Base-by-base conservation (phyloP, 2,888 invertebrate genomes). In the Eupithecia subumbrata region DNA sequence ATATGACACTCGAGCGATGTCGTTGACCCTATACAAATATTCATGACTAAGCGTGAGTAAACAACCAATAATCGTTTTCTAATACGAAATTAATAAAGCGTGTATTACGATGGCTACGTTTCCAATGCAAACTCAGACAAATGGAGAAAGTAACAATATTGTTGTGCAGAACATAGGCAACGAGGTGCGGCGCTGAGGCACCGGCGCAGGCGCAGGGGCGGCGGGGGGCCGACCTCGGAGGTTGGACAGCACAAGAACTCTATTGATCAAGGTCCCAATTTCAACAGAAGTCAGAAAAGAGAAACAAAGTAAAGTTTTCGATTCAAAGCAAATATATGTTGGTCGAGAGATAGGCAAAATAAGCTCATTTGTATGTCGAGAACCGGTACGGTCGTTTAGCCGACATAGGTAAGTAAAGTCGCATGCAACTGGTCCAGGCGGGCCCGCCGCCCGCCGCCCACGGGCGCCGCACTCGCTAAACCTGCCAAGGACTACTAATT, bases 401-500 rank as follows among this genome's bases (percentile, higher is more conserved):
- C 69, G 72, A 43, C 69, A 70, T 72, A 74, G 45, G 37, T 72
- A 74, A 66, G 40, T 72, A n/a, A 45, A 37, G 70, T 72, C 43
- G 68, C 67, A 52, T 71, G 78, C 80, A 74, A 77, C 76, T 76
- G 76, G 80, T 77, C 78, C 72, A 71, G 76, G 5, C 52, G 9
- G 18, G 48, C 45, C 45, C 45, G 30, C 40, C 43, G 69, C 71
- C 85, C 80, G 87, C 87, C 90, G 89, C 92, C 92, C 90, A 90
- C 92, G 86, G 85, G 86, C 82, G 83, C 60, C 25, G 60, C 87
- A 45, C 34, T 75, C 89, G 88, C 90, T 83, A 89, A 91, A 92
- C 92, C 92, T 89, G 91, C 89, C 88, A 84, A 86, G 82, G 86
- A 86, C 85, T 86, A 85, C 88, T 88, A 87, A 91, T 91, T 91